Evolutionary conservation across 2,888 invertebrate genomes (phyloP), one percentile per base, ranked within the genome.

Genomic region (Nymphalis polychloros): DNA sequence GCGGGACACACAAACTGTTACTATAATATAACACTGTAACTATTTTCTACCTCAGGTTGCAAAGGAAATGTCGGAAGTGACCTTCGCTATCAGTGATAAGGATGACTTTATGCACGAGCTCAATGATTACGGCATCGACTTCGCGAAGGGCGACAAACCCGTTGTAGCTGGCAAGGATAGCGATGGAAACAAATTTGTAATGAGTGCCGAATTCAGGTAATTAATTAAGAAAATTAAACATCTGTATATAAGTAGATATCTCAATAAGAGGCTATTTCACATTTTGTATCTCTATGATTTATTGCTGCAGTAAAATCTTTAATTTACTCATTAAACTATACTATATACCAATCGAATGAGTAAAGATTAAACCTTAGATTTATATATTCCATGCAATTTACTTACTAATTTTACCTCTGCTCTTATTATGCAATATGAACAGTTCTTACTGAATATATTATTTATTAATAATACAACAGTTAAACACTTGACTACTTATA

Each of bases 91-190:
- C 75, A 96, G 98, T 87, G 95, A 97, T 84, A 97, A 97, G 86
- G 97, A 97, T 80, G 98, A 98, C 78, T 99, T 99, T 94, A 96
- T 96, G 70, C 96, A 97, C 78, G 99, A 99, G 87, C 91, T 99
- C 77, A 97, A 97, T 78, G 99, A 99, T 87, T 98, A 95, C 87
- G 99, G 99, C 67, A 94, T 98, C 72, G 97, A 97, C 81, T 97
- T 95, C 84, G 95, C 95, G 52, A 95, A 96, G 81, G 96, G 96
- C 17, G 98, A 98, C 78, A 98, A 98, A 85, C 99, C 99, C 0
- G 94, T 97, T 27, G 95, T 98, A 49, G 94, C 97, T 68, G 98
- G 96, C 6, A 95, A 96, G 65, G 97, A 98, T 84, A 94, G 93
- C 8, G 95, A 96, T 73, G 97, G 96, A 77, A 96, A 97, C 88